Conservation (phyloP, 2,113 vertebrate species). For the Ammodytes marinus region DNA sequence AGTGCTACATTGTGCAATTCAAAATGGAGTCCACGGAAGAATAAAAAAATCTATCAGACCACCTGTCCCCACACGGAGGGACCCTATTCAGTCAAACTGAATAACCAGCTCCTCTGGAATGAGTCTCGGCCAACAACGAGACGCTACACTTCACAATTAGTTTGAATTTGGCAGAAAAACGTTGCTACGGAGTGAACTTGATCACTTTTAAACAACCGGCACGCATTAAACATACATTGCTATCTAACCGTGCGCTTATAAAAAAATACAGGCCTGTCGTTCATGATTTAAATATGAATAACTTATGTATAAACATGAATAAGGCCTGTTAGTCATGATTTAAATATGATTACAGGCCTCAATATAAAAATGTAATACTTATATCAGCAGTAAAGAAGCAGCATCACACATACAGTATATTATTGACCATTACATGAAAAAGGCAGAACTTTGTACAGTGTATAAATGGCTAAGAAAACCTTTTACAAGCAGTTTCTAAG, state of each 20-base stretch:
- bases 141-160: constrained; percentile 51
- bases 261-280: constrained; percentile 83
- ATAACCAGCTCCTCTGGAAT: constrained; percentile 11
- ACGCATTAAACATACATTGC: constrained; percentile 41
- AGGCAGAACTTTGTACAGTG: constrained; percentile 72
- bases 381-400: constrained; percentile 74
- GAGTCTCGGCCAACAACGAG: constrained; percentile 31
- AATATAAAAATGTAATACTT: constrained; percentile 76
- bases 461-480: constrained; percentile 70
- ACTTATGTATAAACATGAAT: constrained; percentile 77
- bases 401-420: constrained; percentile 63
- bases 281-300: constrained; percentile 86
- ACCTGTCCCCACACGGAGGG: constrained; percentile 21
- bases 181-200: constrained; percentile 55
- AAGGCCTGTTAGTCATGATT: constrained; percentile 85
- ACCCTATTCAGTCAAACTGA: constrained; percentile 68
- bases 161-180: constrained; percentile 48
- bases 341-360: constrained; percentile 85
- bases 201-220: constrained; percentile 42
- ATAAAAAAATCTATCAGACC: constrained; percentile 31
- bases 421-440: constrained; percentile 59
- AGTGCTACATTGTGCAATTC: constrained; percentile 77
- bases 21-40: constrained; percentile 24
- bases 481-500: constrained; percentile 65
- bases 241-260: constrained; percentile 47